Conservation (phyloP, 2,113 vertebrate genomes). For the Noturus placidus region DNA sequence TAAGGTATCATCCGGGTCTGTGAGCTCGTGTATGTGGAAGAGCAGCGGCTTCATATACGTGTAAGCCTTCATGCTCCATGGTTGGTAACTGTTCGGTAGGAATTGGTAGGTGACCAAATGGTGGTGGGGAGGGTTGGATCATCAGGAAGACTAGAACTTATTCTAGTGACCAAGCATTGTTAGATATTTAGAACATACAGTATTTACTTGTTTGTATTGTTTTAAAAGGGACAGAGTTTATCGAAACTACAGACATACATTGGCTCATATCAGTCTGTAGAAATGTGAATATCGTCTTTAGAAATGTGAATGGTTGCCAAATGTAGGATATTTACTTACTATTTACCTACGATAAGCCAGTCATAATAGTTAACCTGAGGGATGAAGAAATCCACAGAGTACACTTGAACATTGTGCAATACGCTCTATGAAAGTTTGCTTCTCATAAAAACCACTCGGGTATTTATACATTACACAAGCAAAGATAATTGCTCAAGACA, state of each 20-base stretch:
- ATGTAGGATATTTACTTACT: conserved; percentile 36
- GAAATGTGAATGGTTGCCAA: conserved; percentile 8
- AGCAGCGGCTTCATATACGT: not conserved
- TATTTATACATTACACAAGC: conserved; percentile 49
- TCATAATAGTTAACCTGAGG: conserved; percentile 35
- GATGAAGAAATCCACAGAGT: conserved; percentile 32
- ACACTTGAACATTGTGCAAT: conserved; percentile 19
- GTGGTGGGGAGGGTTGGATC: not conserved
- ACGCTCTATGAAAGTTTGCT: conserved; percentile 20
- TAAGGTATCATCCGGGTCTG: not conserved
- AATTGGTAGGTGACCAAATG: not conserved
- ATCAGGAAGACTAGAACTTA: not conserved
- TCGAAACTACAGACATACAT: conserved; percentile 1
- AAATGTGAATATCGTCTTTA: not conserved
- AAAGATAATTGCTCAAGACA: conserved; percentile 46
- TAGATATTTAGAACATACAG: not conserved
- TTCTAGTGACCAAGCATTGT: not conserved
- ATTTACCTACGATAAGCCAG: conserved; percentile 20
- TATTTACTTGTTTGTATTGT: not conserved
- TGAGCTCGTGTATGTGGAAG: not conserved
- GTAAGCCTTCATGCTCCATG: not conserved
- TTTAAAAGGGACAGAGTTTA: not conserved
- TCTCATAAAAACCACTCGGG: conserved; percentile 28
- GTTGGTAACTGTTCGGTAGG: not conserved
- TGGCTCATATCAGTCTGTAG: not conserved